These are phyloP conservation scores for Bellardia bayeri DNA, from an alignment of 2,888 invertebrate genomes.

Conservation along the genomic window DNA sequence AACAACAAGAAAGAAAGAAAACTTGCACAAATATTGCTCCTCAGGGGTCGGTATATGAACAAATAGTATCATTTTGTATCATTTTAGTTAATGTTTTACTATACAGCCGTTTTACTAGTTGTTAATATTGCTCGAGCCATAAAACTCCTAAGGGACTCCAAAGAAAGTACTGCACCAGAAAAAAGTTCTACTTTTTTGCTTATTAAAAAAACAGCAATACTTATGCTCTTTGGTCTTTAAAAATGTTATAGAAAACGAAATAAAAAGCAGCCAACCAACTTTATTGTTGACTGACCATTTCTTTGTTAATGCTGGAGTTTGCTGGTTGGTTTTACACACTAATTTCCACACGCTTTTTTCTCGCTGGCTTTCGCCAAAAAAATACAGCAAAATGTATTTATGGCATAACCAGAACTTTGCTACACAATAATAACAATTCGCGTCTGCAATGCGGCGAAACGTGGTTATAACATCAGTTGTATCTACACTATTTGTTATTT, in stretches of 20 bases:
- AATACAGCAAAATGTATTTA: conserved; percentile 2
- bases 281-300: conserved; percentile 25
- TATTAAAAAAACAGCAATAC: neutral
- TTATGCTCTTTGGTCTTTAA: neutral
- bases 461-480: conserved; percentile 56
- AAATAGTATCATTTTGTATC: conserved; percentile 57
- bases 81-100: conserved; percentile 60
- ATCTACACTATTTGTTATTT: neutral
- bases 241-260: neutral
- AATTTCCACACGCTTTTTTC: conserved; percentile 25
- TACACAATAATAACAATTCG: conserved; percentile 36
- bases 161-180: neutral
- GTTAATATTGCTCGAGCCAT: conserved; percentile 38
- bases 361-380: neutral
- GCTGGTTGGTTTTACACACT: conserved; percentile 29
- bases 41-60: conserved; percentile 39
- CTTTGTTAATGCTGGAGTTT: conserved; percentile 24
- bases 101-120: conserved; percentile 44
- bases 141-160: conserved; percentile 8
- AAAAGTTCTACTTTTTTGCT: neutral
- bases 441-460: conserved; percentile 62
- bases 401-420: conserved; percentile 6
- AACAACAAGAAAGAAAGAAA: neutral
- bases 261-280: neutral
- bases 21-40: conserved; percentile 58